Conservation (phyloP, 2,113 vertebrate species). For the Struthidea cinerea region DNA sequence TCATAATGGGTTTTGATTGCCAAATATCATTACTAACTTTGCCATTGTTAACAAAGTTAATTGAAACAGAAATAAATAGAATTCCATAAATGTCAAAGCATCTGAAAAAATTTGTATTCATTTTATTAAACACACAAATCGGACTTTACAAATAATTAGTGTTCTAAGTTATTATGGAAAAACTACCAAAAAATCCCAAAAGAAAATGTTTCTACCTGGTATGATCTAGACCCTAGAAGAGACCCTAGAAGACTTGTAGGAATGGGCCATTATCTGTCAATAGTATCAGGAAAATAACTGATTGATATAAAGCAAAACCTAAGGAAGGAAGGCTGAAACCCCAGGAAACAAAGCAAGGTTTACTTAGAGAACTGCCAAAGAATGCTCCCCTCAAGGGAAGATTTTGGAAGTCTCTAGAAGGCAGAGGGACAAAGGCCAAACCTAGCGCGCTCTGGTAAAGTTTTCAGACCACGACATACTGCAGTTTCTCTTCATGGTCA, state of each 20-base stretch:
- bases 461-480: neutral
- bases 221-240: neutral
- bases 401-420: neutral
- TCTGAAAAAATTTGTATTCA: neutral
- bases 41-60: constrained; percentile 54
- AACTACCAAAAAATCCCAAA: neutral
- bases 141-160: constrained; percentile 17
- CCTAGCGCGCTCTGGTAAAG: neutral
- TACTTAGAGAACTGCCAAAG: neutral
- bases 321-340: neutral
- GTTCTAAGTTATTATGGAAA: neutral
- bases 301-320: neutral
- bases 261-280: neutral
- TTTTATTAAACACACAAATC: constrained; percentile 18
- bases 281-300: neutral
- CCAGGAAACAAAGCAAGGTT: neutral
- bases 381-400: neutral
- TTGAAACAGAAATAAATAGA: constrained; percentile 47
- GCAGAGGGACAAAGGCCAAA: neutral
- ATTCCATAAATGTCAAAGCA: constrained; percentile 21
- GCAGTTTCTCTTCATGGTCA: neutral
- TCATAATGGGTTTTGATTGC: constrained; percentile 54
- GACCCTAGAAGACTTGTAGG: neutral
- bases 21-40: constrained; percentile 48
- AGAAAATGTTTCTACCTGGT: neutral